Evolutionary conservation across 2,113 vertebrate species (phyloP).

Genomic region (Numida meleagris): DNA sequence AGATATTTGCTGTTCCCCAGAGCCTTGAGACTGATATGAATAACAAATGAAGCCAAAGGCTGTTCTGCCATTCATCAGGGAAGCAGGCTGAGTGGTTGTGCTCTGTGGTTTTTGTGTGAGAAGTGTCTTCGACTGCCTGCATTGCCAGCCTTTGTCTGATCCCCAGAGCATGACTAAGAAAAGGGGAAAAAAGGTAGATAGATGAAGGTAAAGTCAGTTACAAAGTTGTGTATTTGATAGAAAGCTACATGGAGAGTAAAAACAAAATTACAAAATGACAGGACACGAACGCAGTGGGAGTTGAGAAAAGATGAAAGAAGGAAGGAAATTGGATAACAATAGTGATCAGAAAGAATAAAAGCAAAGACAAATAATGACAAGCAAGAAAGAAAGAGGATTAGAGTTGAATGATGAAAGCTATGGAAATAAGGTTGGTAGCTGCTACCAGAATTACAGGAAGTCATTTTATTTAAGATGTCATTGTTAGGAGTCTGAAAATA

Average conservation of each 20-base stretch:
- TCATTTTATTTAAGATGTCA: slow-evolving; percentile 35
- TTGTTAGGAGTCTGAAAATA: slow-evolving; percentile 13
- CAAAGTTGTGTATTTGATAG: slow-evolving; percentile 34
- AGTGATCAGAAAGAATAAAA: slow-evolving; percentile 64
- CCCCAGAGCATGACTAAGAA: background rate
- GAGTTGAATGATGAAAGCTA: slow-evolving; percentile 68
- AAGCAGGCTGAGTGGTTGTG: background rate
- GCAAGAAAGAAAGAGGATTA: slow-evolving; percentile 48
- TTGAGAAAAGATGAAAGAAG: slow-evolving; percentile 62
- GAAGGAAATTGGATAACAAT: slow-evolving; percentile 70
- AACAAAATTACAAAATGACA: slow-evolving; percentile 54
- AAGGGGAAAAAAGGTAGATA: background rate
- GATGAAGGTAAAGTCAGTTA: slow-evolving; percentile 66
- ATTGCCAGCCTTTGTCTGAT: background rate
- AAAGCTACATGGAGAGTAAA: slow-evolving; percentile 45
- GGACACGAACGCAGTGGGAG: slow-evolving; percentile 37
- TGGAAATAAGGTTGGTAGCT: slow-evolving; percentile 56
- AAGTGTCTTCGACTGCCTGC: background rate
- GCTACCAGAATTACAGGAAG: slow-evolving; percentile 15
- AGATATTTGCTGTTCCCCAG: background rate
- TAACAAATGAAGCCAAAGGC: background rate
- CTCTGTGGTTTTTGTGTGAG: background rate
- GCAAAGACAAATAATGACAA: slow-evolving; percentile 66
- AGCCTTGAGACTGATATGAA: background rate
- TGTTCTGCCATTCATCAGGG: background rate